Conservation (phyloP, 2,888 invertebrate species). For the Selenia dentaria region DNA sequence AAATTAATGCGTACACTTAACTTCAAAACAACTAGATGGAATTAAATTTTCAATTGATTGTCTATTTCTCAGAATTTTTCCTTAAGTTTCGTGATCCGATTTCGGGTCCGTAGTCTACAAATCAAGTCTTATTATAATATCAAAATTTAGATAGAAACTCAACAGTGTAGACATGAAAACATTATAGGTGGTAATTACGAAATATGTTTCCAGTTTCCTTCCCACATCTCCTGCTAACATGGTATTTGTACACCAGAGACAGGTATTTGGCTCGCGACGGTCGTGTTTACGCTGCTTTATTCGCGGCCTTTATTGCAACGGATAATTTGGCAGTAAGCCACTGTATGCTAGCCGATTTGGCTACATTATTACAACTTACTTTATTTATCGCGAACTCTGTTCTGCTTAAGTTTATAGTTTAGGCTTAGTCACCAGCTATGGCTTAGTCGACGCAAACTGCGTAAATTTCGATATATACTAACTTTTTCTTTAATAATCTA, state of each 20-base stretch:
- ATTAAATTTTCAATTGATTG: too few relatives aligned
- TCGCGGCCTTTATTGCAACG: conserved; percentile 24
- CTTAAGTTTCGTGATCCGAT: too few relatives aligned
- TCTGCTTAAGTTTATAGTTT: conserved; percentile 1
- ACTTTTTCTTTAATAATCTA: too few relatives aligned
- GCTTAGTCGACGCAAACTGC: too few relatives aligned
- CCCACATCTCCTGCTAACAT: conserved; percentile 17
- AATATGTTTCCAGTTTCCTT: conserved; percentile 29
- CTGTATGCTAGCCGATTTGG: conserved; percentile 25
- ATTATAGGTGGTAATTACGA: conserved; percentile 23
- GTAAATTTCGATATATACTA: too few relatives aligned
- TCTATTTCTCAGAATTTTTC: too few relatives aligned
- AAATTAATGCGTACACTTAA: too few relatives aligned
- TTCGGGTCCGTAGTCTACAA: too few relatives aligned
- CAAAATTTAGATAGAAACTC: conserved; percentile 5
- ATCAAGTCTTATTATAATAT: too few relatives aligned
- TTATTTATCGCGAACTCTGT: conserved; percentile 10
- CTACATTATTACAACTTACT: conserved; percentile 14
- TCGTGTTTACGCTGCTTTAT: conserved; percentile 24
- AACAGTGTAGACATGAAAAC: conserved; percentile 5
- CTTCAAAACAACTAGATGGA: too few relatives aligned
- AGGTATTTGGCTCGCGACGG: conserved; percentile 32
- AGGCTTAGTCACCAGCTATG: too few relatives aligned
- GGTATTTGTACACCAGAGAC: conserved; percentile 28
- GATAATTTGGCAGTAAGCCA: conserved; percentile 35